Conservation (phyloP, 2,113 vertebrate genomes). For the Phoenicopterus ruber region DNA sequence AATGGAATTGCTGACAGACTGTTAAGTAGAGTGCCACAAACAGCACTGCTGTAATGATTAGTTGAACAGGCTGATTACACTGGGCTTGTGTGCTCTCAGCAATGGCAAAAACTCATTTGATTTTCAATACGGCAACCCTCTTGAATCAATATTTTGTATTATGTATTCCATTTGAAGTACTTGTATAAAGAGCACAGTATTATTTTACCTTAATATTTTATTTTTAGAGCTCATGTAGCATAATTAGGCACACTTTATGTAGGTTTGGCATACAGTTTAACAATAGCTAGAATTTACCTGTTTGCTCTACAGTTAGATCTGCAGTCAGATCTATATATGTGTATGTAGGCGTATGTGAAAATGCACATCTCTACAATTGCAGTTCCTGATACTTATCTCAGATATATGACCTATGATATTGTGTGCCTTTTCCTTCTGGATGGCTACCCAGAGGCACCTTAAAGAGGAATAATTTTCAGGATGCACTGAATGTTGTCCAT, state of each 20-base stretch:
- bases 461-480: not conserved
- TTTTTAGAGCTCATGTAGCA: slow-evolving; percentile 7
- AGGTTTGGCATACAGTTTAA: not conserved
- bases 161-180: slow-evolving; percentile 51
- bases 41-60: slow-evolving; percentile 55
- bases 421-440: not conserved
- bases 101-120: slow-evolving; percentile 60
- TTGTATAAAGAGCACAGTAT: not conserved
- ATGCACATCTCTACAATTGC: not conserved
- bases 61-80: slow-evolving; percentile 57
- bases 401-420: not conserved
- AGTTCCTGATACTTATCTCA: not conserved
- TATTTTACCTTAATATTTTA: slow-evolving; percentile 33
- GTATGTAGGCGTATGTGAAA: not conserved
- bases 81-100: slow-evolving; percentile 40
- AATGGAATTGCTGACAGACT: slow-evolving; percentile 25
- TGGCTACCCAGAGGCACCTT: not conserved
- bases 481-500: not conserved
- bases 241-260: not conserved
- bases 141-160: slow-evolving; percentile 64
- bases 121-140: slow-evolving; percentile 42
- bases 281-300: not conserved
- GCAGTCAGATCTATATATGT: not conserved
- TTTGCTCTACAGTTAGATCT: not conserved
- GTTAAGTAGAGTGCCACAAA: slow-evolving; percentile 33